Conservation (phyloP, 2,797 vertebrate species). For the Cheirogaleus major region DNA sequence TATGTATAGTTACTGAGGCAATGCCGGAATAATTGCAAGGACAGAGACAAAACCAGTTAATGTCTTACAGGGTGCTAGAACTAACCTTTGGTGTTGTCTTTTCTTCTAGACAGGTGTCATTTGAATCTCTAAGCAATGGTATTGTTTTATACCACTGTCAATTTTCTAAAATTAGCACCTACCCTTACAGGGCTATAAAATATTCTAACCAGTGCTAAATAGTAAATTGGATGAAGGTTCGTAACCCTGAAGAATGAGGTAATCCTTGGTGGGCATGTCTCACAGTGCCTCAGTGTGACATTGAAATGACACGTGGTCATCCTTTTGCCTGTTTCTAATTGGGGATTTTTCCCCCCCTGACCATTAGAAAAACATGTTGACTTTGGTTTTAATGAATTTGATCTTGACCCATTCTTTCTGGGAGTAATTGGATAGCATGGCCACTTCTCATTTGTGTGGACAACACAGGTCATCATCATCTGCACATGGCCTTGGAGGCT, state of each 20-base stretch:
- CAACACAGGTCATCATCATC: neutral
- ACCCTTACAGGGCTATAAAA: neutral
- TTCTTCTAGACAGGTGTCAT: neutral
- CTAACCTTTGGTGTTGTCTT: neutral
- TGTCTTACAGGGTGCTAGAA: neutral
- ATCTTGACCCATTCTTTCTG: neutral
- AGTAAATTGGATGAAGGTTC: neutral
- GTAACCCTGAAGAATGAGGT: neutral
- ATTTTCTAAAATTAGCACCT: neutral
- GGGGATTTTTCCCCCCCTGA: neutral
- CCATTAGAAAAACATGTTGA: neutral
- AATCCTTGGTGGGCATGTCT: neutral
- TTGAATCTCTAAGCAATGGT: neutral
- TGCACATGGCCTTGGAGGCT: neutral
- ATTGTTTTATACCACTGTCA: neutral
- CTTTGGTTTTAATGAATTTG: neutral
- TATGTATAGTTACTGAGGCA: neutral
- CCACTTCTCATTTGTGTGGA: neutral
- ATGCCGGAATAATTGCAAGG: neutral
- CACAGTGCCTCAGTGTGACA: neutral
- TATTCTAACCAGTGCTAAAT: neutral
- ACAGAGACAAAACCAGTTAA: neutral
- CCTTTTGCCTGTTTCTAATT: neutral
- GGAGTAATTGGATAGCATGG: neutral
- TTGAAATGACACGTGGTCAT: neutral